Conservation (phyloP, 2,888 invertebrate genomes). For the Cheilosia urbana region DNA sequence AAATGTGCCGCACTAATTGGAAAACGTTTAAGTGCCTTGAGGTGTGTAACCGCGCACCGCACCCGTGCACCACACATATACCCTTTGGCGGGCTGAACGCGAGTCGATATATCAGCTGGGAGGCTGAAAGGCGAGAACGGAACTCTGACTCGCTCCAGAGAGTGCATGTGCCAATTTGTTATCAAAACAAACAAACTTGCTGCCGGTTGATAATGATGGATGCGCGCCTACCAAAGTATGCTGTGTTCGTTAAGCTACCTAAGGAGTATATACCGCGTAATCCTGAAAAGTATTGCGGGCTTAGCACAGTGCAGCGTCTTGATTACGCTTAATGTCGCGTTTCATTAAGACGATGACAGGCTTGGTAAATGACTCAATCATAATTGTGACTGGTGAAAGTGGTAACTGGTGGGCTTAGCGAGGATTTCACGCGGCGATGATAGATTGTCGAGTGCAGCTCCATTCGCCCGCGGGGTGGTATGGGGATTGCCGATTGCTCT, state of each 20-base stretch:
- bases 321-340: conserved; percentile 72
- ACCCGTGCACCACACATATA: conserved; percentile 31
- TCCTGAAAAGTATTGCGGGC: conserved; percentile 61
- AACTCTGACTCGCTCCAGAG: conserved; percentile 9
- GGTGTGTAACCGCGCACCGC: conserved; percentile 68
- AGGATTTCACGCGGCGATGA: conserved; percentile 39
- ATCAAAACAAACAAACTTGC: conserved; percentile 72
- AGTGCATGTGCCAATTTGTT: conserved; percentile 60
- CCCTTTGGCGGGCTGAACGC: conserved; percentile 34
- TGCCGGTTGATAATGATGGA: conserved; percentile 72
- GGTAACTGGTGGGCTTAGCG: conserved; percentile 23
- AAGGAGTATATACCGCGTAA: conserved; percentile 7
- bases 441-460: conserved; percentile 28
- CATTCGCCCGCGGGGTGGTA: conserved; percentile 4
- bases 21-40: conserved; percentile 71
- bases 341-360: conserved; percentile 71
- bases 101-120: conserved; percentile 66
- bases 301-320: conserved; percentile 61
- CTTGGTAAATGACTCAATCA: conserved; percentile 73
- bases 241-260: conserved; percentile 47
- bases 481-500: too few species aligned
- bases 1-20: conserved; percentile 76
- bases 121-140: conserved; percentile 23
- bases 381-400: conserved; percentile 58
- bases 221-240: conserved; percentile 46